Evolutionary conservation across 1,140 invertebrate genomes (phyloP), one percentile per base, ranked within the genome.

Genomic region (Anoplophora glabripennis): DNA sequence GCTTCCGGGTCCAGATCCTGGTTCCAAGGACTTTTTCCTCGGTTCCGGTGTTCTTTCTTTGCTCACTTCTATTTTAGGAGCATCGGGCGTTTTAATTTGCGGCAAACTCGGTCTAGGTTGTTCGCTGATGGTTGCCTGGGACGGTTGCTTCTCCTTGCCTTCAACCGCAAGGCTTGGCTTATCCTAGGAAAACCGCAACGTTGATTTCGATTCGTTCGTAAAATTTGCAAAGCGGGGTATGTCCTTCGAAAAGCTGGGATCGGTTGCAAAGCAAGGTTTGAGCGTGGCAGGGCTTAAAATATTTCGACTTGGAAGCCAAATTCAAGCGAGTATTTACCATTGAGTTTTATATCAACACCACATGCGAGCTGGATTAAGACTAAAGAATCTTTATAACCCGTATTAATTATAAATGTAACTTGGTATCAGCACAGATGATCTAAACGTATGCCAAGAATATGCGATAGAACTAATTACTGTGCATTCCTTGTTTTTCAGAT

Each of bases 21-120:
- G 89, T 51, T 85, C 86, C 53, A 93, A 76, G 0, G 91, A 93
- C 18, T 87, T 81, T 73, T 89, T 90, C 41, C 88, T 82, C 33
- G 82, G 81, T 66, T 87, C 86, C 7, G 89, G 89, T 36, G 88
- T 84, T 68, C 84, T 86, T 70, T 93, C 90, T 49, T 85, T 83
- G 63, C 86, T 87, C 14, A 94, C 89, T 75, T 92, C 91, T 71
- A 94, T 92, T 74, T 90, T 92, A 9, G 90, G 89, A 61, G 88
- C 81, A 36, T 89, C 86, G 14, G 84, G 85, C n/a, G 84, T 84
- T 67, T 90, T 89, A 70, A 91, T 90, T 77, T 88, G 87, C 15
- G 88, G 86, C 34, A 86, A 78, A 72, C 81, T 84, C 33, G 79
- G 81, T 54, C 68, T 66, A 15, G 69, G 67, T 64, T 73, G 55